Percentiles rank a stretch among this genome's conserved stretches.
Evolutionary conservation across 2,888 invertebrate species (phyloP).

Genomic region (Proisotoma minuta): DNA sequence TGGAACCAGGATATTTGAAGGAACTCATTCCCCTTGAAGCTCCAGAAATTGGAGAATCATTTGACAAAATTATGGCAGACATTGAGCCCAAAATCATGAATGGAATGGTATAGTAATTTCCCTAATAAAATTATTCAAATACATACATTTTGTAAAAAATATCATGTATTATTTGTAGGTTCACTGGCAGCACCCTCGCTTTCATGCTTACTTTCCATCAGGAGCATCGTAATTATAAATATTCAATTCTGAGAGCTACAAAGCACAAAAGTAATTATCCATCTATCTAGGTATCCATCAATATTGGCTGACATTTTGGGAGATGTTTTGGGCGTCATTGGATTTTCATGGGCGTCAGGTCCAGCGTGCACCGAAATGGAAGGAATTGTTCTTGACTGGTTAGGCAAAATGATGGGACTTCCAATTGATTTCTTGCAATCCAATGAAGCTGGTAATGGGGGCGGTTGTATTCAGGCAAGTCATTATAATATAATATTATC

Average conservation of each 20-base stretch:
- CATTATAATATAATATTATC: conserved; percentile 1
- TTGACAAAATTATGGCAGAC: conserved; percentile 84
- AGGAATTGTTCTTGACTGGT: conserved; percentile 92
- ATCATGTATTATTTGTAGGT: conserved; percentile 53
- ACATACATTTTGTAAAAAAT: not conserved
- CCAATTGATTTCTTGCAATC: conserved; percentile 82
- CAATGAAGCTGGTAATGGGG: conserved; percentile 79
- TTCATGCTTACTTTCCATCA: conserved; percentile 98
- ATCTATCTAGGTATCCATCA: conserved; percentile 63
- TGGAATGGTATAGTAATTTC: conserved; percentile 33
- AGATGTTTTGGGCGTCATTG: conserved; percentile 93
- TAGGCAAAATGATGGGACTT: conserved; percentile 78
- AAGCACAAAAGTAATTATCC: not conserved
- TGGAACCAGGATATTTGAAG: conserved; percentile 85
- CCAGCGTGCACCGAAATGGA: conserved; percentile 95
- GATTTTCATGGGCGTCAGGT: conserved; percentile 99
- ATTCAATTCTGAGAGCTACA: not conserved
- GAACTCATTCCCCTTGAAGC: conserved; percentile 74
- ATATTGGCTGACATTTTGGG: conserved; percentile 96
- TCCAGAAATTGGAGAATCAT: conserved; percentile 71
- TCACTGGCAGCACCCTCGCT: conserved; percentile 98
- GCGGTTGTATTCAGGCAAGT: conserved; percentile 86
- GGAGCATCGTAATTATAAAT: conserved; percentile 70
- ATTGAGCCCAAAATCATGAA: conserved; percentile 43
- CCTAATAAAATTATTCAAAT: not conserved